Percentiles rank a stretch among this genome's conserved stretches.
phyloP scores from a whole-genome alignment of 2,888 invertebrate species.

The Morinoia aosen region DNA sequence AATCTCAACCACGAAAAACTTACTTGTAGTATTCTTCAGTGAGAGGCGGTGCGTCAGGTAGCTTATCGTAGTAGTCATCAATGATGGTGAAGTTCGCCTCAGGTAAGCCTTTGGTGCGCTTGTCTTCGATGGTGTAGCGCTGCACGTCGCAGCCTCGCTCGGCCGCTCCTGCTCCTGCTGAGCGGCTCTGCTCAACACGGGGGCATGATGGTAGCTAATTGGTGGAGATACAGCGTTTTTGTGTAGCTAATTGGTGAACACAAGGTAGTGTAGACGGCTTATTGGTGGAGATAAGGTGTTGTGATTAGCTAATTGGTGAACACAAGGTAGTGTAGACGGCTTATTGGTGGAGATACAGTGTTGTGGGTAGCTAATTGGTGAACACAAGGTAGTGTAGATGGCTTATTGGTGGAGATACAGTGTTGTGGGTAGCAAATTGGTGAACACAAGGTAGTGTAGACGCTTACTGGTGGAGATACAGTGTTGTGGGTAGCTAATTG shows the following conservation, averaged over 20 bases:
- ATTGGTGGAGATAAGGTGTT: too few species aligned
- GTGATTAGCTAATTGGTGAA: not conserved
- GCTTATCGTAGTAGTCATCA: constrained; percentile 79
- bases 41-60: constrained; percentile 85
- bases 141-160: constrained; percentile 65
- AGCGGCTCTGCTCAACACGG: constrained; percentile 54
- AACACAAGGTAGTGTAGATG: too few species aligned
- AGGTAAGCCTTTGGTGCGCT: constrained; percentile 75
- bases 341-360: not conserved
- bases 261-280: too few species aligned
- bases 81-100: constrained; percentile 81
- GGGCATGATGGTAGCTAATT: not conserved
- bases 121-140: constrained; percentile 65
- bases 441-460: too few species aligned
- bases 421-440: too few species aligned
- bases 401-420: too few species aligned
- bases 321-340: not conserved
- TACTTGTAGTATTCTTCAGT: constrained; percentile 87
- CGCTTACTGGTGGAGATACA: too few species aligned
- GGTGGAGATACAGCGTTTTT: not conserved
- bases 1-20: not conserved
- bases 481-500: too few species aligned
- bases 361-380: too few species aligned
- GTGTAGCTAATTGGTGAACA: too few species aligned
- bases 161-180: constrained; percentile 56